These are phyloP conservation scores for Zalophus californianus DNA, from an alignment of 2,797 vertebrate species.

Conservation along the genomic window DNA sequence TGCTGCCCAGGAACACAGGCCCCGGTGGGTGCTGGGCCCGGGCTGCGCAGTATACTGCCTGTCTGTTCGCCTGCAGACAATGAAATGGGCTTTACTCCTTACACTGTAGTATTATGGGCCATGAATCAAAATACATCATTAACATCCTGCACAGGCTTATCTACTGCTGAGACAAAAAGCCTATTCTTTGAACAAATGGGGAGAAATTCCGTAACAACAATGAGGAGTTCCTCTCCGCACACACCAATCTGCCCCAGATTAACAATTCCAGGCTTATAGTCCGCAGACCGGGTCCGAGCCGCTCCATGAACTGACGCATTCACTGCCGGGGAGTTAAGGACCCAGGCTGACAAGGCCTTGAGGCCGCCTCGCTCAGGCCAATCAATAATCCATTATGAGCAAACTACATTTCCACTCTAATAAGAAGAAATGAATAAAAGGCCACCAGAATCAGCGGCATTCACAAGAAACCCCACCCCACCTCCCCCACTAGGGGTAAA, in stretches of 20 bases:
- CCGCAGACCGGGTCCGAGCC: conserved; percentile 79
- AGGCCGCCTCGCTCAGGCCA: conserved; percentile 90
- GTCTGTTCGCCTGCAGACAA: conserved; percentile 84
- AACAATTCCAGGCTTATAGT: conserved; percentile 88
- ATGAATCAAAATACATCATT: conserved; percentile 88
- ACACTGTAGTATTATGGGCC: conserved; percentile 86
- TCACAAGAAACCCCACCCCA: conserved; percentile 72
- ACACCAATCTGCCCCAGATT: conserved; percentile 77
- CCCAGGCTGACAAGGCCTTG: conserved; percentile 91
- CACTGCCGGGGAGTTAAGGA: conserved; percentile 89
- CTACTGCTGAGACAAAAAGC: conserved; percentile 85
- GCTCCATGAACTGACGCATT: conserved; percentile 94
- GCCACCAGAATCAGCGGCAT: conserved; percentile 86
- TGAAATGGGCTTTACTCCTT: conserved; percentile 80
- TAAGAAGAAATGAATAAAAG: conserved; percentile 89
- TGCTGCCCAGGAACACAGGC: conserved; percentile 55
- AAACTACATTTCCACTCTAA: conserved; percentile 92
- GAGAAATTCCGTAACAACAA: conserved; percentile 84
- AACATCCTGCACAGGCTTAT: conserved; percentile 88
- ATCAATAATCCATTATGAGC: conserved; percentile 99
- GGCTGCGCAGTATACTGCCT: background rate
- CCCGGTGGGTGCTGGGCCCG: conserved; percentile 78
- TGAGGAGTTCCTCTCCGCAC: conserved; percentile 87
- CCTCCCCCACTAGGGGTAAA: background rate
- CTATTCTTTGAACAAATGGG: conserved; percentile 86